Base-by-base conservation (phyloP, 1,140 invertebrate genomes). In the Musca vetustissima region DNA sequence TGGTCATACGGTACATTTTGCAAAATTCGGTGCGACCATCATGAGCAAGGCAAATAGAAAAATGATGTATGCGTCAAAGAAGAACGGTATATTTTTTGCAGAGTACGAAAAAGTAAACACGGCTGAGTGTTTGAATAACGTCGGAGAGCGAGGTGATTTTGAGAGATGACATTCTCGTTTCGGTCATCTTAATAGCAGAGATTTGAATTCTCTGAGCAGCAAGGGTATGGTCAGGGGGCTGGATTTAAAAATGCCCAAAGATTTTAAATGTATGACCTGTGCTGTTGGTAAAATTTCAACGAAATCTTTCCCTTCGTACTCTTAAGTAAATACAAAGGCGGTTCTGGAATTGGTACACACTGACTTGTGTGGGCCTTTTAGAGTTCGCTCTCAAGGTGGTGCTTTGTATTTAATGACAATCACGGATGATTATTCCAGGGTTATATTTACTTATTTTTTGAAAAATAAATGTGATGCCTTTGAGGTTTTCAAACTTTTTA, bases 401-500 rank as follows among this genome's bases (percentile, higher is more conserved):
- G 22, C 19, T 2, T 14, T 24, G 19, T 55, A 55, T 14, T 4
- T 55, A 21, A 22, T 19, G 9, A 55, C 52, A 13, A 24, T 55
- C 15, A 55, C 21, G 2, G 52, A 55, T 55, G 19, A 55, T 2
- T 28, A 24, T 55, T 55, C 21, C 9, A 2, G 19, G 11, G 4
- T 22, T 13, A 55, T 21, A 55, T 55, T 22, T 55, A 55, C 81
- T 70, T 79, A 77, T 76, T 75, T 84, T 73, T 67, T 84, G 21
- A 83, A 83, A 69, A 71, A 72, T 59, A 83, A 84, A 76, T 71
- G 24, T 57, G 75, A n/a, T n/a, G n/a, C n/a, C n/a, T n/a, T n/a
- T n/a, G n/a, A n/a, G n/a, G n/a, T n/a, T n/a, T n/a, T n/a, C n/a
- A n/a, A n/a, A n/a, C n/a, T 76, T 71, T 75, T 72, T 49, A 77